Conservation (phyloP, 2,888 invertebrate species). For the Drosophila atripex region DNA sequence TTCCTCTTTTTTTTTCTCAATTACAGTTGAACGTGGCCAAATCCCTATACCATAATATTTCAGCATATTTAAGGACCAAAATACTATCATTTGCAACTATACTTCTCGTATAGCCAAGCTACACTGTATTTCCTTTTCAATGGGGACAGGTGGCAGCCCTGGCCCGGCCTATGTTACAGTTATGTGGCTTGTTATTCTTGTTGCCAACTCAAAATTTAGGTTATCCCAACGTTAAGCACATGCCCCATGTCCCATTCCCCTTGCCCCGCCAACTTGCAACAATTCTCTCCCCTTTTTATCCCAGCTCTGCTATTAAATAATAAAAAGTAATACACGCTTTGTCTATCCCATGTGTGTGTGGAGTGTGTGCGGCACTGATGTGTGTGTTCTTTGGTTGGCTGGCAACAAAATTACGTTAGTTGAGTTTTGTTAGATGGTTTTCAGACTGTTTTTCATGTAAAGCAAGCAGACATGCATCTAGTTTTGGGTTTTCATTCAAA, state of each 20-base stretch:
- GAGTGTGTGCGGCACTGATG: conserved; percentile 22
- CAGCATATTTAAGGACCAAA: no score
- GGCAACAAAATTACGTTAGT: conserved; percentile 43
- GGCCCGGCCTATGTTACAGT: conserved; percentile 41
- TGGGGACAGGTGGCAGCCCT: conserved; percentile 42
- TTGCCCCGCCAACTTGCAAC: neutral
- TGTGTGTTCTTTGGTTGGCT: no score
- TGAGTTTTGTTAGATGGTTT: no score
- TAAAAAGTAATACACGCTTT: conserved; percentile 39
- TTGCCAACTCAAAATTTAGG: conserved; percentile 46
- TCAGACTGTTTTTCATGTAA: conserved; percentile 30
- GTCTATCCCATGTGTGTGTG: no score
- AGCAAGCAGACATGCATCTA: conserved; percentile 22
- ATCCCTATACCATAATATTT: neutral
- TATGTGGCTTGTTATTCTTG: conserved; percentile 34
- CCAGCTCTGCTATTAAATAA: conserved; percentile 44
- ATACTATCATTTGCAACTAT: no score
- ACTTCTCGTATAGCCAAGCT: neutral
- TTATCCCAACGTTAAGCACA: conserved; percentile 36
- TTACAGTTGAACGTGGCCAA: conserved; percentile 10
- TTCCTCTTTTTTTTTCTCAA: neutral
- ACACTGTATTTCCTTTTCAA: conserved; percentile 12
- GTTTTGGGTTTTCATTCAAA: conserved; percentile 3
- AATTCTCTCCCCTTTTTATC: neutral
- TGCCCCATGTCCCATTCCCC: neutral